Evolutionary conservation across 2,113 vertebrate genomes (phyloP), one percentile per base, ranked within the genome.

Genomic region (Actenoides lindsayi): DNA sequence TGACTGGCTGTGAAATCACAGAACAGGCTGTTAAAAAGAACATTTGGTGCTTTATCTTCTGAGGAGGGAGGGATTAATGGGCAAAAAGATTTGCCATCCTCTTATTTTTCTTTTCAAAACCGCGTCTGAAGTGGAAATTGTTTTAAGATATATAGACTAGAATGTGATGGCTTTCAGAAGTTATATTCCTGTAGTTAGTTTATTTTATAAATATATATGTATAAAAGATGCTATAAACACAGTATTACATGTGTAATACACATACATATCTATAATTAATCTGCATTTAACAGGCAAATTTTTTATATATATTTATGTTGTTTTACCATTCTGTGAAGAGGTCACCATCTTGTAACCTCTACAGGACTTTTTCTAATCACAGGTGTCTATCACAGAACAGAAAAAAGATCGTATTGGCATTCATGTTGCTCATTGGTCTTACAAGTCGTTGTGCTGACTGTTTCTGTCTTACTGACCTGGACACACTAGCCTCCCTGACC

Each of bases 1-100:
- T 68, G 82, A 53, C 64, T 83, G 51, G 16, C 60, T 92, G n/a
- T 41, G 71, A 94, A 83, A 70, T 50, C 83, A 31, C 11, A 85
- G 50, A 83, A 57, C 5, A 41, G 41, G 24, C 27, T 62, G 11
- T 37, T 83, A 50, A 90, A 90, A 93, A 46, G n/a, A 83, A 41
- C 39, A 39, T 39, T 56, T 37, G 16, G 35, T 81, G 50, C 5
- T 89, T 88, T 83, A 35, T 80, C 31, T 70, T 77, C 41, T 15
- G 3, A 53, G 28, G 13, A 56, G 10, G 11, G 10, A 56, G 12
- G 11, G 9, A 82, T 78, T 87, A 82, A 63, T 48, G 82, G 39
- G 20, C 25, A 67, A 74, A 65, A 94, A 46, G 16, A 37, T 24
- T 73, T 83, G 24, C 7, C 25, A 37, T 44, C 5, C 13, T 35